Conservation (phyloP, 1,140 invertebrate species). For the Sycophila sp. region DNA sequence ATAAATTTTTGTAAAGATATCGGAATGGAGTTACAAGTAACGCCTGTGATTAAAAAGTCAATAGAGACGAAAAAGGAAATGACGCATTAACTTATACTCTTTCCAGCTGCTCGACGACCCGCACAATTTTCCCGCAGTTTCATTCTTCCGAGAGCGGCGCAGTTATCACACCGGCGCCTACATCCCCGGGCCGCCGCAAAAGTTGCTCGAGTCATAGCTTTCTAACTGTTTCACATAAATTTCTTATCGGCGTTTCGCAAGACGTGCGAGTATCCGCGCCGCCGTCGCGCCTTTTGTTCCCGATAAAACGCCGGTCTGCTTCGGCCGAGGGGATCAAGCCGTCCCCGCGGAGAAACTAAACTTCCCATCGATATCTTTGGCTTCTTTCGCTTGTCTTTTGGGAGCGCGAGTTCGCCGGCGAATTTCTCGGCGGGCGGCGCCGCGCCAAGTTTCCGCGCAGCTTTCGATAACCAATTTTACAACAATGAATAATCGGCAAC, state of each 20-base stretch:
- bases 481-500: neutral
- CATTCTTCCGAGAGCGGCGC: no score
- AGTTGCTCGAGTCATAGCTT: no score
- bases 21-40: no score
- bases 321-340: neutral
- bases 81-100: no score
- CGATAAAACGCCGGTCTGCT: constrained; percentile 25
- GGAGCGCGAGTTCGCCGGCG: neutral
- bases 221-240: constrained; percentile 30
- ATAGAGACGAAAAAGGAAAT: no score
- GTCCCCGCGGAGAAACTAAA: constrained; percentile 19
- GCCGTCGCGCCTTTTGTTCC: constrained; percentile 1
- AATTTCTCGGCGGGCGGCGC: neutral
- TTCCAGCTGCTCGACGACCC: neutral
- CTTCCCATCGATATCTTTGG: neutral
- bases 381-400: neutral
- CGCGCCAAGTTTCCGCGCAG: neutral
- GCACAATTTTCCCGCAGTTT: no score
- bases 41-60: no score
- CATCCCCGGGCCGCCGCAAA: no score
- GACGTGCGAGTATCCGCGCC: neutral
- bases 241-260: constrained; percentile 22
- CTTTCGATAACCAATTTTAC: constrained; percentile 9
- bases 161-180: no score
- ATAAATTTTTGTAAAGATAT: no score